These are phyloP conservation scores for Chloroceryle inda DNA, from an alignment of 2,797 vertebrate species.

Conservation along the genomic window DNA sequence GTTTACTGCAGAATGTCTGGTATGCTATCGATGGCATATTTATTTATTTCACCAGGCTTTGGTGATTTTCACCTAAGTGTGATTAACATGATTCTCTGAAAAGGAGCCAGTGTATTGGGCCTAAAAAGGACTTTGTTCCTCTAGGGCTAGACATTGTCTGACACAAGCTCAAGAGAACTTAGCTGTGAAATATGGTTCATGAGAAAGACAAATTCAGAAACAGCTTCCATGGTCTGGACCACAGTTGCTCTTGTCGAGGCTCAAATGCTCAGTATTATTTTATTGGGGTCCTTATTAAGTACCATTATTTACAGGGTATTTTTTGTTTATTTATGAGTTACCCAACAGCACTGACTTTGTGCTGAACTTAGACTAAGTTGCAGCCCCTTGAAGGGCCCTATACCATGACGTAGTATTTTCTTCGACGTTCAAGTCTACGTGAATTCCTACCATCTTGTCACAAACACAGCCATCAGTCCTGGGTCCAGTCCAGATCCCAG, in stretches of 20 bases:
- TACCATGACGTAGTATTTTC: neutral
- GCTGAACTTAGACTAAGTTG: neutral
- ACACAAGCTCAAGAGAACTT: neutral
- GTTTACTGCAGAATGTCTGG: neutral
- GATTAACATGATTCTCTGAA: neutral
- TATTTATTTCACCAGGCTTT: neutral
- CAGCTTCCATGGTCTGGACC: neutral
- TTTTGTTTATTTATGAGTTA: neutral
- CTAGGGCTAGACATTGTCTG: neutral
- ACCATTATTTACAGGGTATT: too few relatives aligned
- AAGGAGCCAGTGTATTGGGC: neutral
- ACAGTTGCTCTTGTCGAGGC: neutral
- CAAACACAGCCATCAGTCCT: neutral
- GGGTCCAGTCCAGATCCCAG: neutral
- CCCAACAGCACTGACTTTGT: neutral
- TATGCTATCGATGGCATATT: neutral
- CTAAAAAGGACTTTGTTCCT: neutral
- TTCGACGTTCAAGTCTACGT: neutral
- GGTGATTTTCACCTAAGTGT: neutral
- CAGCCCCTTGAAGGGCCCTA: neutral
- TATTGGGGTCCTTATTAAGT: too few relatives aligned
- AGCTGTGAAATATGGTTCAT: neutral
- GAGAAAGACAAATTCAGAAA: neutral
- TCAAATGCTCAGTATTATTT: neutral
- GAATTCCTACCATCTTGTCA: neutral